Evolutionary conservation across 2,797 vertebrate genomes (phyloP).

Genomic region (Psittacula echo): DNA sequence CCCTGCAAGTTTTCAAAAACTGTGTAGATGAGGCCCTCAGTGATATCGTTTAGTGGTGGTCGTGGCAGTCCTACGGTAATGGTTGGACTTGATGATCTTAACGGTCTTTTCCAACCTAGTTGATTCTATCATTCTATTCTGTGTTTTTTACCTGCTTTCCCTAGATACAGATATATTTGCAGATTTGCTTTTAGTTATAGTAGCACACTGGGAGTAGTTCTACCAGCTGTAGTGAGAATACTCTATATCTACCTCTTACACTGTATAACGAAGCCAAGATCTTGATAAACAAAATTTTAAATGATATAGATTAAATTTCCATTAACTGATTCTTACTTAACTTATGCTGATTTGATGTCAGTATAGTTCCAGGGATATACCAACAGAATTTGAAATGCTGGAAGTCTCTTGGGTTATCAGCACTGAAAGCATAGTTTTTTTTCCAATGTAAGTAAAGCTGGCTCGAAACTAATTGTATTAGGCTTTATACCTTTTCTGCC

Average conservation of each 20-base stretch:
- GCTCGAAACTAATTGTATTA: conserved; percentile 43
- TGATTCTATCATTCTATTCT: not conserved
- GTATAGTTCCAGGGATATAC: not conserved
- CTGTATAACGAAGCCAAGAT: not conserved
- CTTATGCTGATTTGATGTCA: conserved; percentile 22
- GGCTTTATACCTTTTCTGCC: conserved; percentile 6
- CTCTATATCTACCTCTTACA: rapidly evolving
- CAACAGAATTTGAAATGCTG: conserved; percentile 17
- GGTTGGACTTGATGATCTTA: not conserved
- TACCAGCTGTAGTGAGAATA: not conserved
- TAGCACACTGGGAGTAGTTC: not conserved
- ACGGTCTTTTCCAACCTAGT: not conserved
- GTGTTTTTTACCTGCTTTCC: not conserved
- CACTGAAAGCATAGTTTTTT: conserved; percentile 2
- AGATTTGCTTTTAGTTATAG: not conserved
- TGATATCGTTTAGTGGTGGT: not conserved
- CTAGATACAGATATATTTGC: not conserved
- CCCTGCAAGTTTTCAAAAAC: not conserved
- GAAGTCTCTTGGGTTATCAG: not conserved
- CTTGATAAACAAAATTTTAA: not conserved
- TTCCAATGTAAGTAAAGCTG: not conserved
- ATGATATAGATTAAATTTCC: conserved; percentile 21
- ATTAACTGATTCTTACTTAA: conserved; percentile 26
- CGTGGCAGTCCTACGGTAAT: not conserved
- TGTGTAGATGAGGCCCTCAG: not conserved